Base-by-base conservation (phyloP, 2,797 vertebrate species). In the Hipposideros larvatus region DNA sequence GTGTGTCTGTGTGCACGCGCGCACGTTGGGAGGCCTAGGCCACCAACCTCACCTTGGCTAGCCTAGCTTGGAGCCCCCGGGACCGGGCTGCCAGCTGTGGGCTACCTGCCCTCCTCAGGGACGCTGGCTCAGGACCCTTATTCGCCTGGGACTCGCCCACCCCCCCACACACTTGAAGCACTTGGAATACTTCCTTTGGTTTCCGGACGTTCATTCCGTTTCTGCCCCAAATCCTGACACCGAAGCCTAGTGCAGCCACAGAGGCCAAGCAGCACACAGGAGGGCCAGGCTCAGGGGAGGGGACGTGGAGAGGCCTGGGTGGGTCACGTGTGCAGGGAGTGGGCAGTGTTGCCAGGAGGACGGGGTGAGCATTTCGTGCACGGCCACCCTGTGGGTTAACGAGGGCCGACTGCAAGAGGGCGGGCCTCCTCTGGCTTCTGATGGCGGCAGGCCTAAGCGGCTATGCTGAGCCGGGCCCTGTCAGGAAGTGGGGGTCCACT, bases 401-500 rank as follows among this genome's bases (percentile, higher is more conserved):
- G 10, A 21, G 24, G 55, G n/a, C n/a, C n/a, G n/a, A n/a, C n/a
- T n/a, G 63, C 1, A 2, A 53, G 24, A 0, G 0, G 21, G 24
- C 0, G 1, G 4, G 66, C 14, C 48, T 51, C n/a, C 79, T 43
- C 7, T 1, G 3, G 9, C 34, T 34, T 21, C 93, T 61, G 41
- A 7, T 2, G 41, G 51, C 70, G 5, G 63, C 28, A 3, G 10
- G 10, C 46, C 53, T 31, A 7, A 85, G 77, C 4, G 26, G 34
- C 0, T 0, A 34, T 80, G 63, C 61, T 3, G 2, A 57, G 71
- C 16, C 0, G n/a, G 43, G 26, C 46, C 57, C 28, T 19, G 7
- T 22, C 0, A 2, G n/a, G 4, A 31, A 28, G n/a, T 31, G 55
- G 34, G 55, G 34, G 26, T n/a, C 5, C 7, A 0, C 5, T 5